Conservation (phyloP, 53 echinoderm and acorn worm species). For the Arbacia lixula region DNA sequence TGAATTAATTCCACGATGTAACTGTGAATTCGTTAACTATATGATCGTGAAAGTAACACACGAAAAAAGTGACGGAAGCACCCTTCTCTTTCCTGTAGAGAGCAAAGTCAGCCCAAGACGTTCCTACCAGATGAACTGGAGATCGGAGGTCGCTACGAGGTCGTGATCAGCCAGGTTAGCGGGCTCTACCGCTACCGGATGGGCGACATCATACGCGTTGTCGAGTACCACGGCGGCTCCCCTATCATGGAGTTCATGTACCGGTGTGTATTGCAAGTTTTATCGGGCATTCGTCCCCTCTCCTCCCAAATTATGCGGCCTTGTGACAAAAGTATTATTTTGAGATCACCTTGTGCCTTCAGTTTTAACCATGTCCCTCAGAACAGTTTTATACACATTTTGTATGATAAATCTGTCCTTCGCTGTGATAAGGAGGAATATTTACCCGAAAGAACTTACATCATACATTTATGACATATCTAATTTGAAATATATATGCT, state of each 20-base stretch:
- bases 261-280: conserved; percentile 45
- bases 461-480: too few relatives aligned
- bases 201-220: conserved; percentile 73
- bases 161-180: conserved; percentile 64
- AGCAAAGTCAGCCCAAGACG: conserved; percentile 58
- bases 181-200: conserved; percentile 81
- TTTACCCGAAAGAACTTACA: too few relatives aligned
- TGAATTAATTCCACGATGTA: too few relatives aligned
- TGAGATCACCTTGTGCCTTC: too few relatives aligned
- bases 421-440: too few relatives aligned
- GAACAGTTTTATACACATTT: too few relatives aligned
- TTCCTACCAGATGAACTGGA: conserved; percentile 65
- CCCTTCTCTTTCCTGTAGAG: background rate
- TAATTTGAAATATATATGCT: too few relatives aligned
- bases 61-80: too few relatives aligned
- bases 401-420: too few relatives aligned
- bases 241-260: conserved; percentile 67
- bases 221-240: conserved; percentile 53
- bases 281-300: background rate
- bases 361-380: too few relatives aligned
- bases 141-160: conserved; percentile 64
- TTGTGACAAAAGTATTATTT: background rate
- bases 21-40: too few relatives aligned
- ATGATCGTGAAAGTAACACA: too few relatives aligned
- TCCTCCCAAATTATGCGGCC: background rate